Percentiles rank a stretch among this genome's conserved stretches.
These are phyloP conservation scores for Clarias magur DNA, from an alignment of 2,113 vertebrate species.

Conservation along the genomic window DNA sequence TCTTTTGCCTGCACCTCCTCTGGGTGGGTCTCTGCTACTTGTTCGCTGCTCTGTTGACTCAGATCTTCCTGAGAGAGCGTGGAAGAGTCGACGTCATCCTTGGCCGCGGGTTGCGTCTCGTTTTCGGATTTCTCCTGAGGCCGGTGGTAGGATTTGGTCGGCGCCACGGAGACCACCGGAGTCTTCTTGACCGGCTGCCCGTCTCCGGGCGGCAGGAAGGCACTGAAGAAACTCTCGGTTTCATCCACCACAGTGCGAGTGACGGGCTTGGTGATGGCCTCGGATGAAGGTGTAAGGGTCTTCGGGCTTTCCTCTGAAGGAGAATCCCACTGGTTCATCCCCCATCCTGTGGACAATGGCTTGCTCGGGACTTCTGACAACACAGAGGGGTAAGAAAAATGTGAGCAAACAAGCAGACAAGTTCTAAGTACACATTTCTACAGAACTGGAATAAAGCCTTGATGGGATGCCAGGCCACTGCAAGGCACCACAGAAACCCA, in stretches of 20 bases:
- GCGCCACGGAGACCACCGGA: conserved; percentile 89
- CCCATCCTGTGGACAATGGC: conserved; percentile 86
- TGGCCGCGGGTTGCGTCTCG: conserved; percentile 60
- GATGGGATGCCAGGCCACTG: no score
- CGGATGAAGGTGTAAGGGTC: conserved; percentile 73
- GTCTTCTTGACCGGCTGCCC: conserved; percentile 73
- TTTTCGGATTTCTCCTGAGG: conserved; percentile 75
- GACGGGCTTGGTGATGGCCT: conserved; percentile 96
- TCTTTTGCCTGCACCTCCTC: conserved; percentile 48
- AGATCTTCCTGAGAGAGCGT: conserved; percentile 41
- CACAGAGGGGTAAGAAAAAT: not conserved
- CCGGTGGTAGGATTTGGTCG: conserved; percentile 83
- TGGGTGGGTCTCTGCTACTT: conserved; percentile 49
- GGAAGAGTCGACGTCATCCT: conserved; percentile 51
- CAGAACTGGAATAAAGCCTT: not conserved
- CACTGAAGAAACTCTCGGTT: conserved; percentile 94
- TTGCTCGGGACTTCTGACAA: conserved; percentile 72
- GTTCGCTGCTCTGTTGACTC: conserved; percentile 54
- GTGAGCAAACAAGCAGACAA: not conserved
- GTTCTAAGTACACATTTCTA: not conserved
- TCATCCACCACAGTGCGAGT: conserved; percentile 93
- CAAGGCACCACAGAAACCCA: no score
- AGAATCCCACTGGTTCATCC: conserved; percentile 87
- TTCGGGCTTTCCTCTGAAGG: conserved; percentile 73
- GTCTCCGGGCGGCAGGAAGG: conserved; percentile 84